Percentiles rank a stretch among this genome's conserved stretches.
Evolutionary conservation across 1,140 invertebrate genomes (phyloP).

Genomic region (Cheumatopsyche charites): DNA sequence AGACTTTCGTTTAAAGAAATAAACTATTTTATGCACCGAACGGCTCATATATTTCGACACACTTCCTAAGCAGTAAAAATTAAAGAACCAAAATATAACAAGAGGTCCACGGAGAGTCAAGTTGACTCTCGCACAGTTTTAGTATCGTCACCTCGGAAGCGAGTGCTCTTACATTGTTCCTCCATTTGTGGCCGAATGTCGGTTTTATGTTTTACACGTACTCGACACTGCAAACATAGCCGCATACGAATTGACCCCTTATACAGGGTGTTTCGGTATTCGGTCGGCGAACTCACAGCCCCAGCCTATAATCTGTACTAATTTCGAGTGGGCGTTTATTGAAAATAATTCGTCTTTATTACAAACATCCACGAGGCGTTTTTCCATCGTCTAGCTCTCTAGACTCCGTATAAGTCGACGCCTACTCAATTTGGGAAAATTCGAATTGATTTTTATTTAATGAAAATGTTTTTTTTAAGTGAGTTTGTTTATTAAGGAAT

Average conservation of each 20-base stretch:
- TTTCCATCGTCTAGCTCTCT: neutral
- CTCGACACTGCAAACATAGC: neutral
- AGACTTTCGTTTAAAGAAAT: too few relatives aligned
- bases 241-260: conserved; percentile 21
- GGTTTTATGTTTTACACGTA: conserved; percentile 28
- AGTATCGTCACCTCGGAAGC: neutral
- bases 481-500: too few relatives aligned
- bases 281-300: neutral
- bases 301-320: conserved; percentile 6
- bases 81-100: too few relatives aligned
- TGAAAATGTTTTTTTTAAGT: too few relatives aligned
- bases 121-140: too few relatives aligned
- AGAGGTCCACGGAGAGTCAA: too few relatives aligned
- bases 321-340: conserved; percentile 4
- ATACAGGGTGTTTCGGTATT: conserved; percentile 1
- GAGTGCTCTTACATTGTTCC: conserved; percentile 13
- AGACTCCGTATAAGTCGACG: neutral
- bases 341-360: neutral
- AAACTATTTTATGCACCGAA: too few relatives aligned
- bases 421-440: too few relatives aligned
- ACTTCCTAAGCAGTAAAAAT: too few relatives aligned
- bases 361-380: neutral
- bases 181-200: conserved; percentile 20
- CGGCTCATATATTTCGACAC: too few relatives aligned
- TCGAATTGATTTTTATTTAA: too few relatives aligned